These are phyloP conservation scores for Dermochelys coriacea DNA, from an alignment of 2,797 vertebrate genomes.

Conservation along the genomic window DNA sequence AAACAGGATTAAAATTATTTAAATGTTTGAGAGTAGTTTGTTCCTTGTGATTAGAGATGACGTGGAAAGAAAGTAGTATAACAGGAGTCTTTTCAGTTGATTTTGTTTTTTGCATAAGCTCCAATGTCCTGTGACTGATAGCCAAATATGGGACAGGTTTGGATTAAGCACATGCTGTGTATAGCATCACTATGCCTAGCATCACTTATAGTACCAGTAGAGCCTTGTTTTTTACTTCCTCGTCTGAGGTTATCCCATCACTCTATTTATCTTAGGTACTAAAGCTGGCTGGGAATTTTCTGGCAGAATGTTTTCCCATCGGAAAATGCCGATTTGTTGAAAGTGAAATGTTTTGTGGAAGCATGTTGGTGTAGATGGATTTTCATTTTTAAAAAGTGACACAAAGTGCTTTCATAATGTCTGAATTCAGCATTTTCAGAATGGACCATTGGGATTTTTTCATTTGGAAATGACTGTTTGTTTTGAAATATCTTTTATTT, in stretches of 20 bases:
- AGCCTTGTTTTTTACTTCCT: not conserved
- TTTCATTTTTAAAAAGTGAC: not conserved
- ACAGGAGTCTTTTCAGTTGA: not conserved
- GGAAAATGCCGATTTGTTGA: not conserved
- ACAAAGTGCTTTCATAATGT: not conserved
- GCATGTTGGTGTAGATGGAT: not conserved
- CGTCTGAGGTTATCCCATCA: not conserved
- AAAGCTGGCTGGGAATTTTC: not conserved
- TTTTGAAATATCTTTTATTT: not conserved
- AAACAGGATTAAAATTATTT: slow-evolving; percentile 14
- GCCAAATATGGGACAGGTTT: not conserved
- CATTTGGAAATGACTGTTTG: not conserved
- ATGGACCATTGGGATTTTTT: not conserved
- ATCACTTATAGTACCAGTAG: fast-evolving
- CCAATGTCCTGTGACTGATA: not conserved
- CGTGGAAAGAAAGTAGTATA: not conserved
- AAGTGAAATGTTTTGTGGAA: not conserved
- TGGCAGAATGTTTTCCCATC: not conserved
- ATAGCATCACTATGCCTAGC: not conserved
- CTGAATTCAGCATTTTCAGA: fast-evolving
- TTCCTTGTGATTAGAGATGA: not conserved
- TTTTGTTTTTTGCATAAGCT: not conserved
- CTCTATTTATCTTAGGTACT: not conserved
- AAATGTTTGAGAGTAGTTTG: slow-evolving; percentile 7
- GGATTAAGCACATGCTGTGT: not conserved